Percentiles rank a stretch among this genome's conserved stretches.
phyloP scores from a whole-genome alignment of 2,888 invertebrate genomes.

The Alloplasta piceator region DNA sequence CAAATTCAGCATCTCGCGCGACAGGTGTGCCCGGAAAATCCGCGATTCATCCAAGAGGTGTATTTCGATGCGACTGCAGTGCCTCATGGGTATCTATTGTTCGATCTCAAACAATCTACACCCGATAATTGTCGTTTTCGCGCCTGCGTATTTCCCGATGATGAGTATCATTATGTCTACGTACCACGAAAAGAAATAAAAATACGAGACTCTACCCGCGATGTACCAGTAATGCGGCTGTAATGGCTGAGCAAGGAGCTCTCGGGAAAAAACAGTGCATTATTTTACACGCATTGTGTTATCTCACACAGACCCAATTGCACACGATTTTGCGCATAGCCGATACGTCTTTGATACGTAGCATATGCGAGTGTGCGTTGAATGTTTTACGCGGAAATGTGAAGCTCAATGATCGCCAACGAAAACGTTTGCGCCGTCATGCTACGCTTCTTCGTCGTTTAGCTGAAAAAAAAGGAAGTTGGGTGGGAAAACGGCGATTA shows the following conservation, averaged over 20 bases:
- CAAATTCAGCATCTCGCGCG: conserved; percentile 33
- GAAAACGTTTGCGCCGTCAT: neutral
- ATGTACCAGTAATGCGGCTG: conserved; percentile 14
- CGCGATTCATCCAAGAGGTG: conserved; percentile 60
- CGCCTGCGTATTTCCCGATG: conserved; percentile 23
- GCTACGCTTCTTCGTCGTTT: neutral
- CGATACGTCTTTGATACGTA: neutral
- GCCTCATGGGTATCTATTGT: conserved; percentile 53
- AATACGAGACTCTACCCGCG: neutral
- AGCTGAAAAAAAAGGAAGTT: neutral
- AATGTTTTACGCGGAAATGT: neutral
- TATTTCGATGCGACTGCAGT: conserved; percentile 55
- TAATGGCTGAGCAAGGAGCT: conserved; percentile 20
- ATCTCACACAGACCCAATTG: neutral
- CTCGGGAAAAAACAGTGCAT: neutral
- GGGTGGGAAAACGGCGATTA: no score
- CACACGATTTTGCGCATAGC: neutral
- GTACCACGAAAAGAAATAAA: conserved; percentile 22
- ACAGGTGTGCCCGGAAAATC: conserved; percentile 59
- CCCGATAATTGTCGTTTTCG: conserved; percentile 35
- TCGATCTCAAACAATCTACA: conserved; percentile 9
- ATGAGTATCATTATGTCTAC: conserved; percentile 15
- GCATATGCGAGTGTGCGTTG: conserved; percentile 18
- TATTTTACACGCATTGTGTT: conserved; percentile 1
- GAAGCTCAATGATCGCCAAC: neutral